phyloP scores from a whole-genome alignment of 2,797 vertebrate species.

The Coracias cyanogaster region DNA sequence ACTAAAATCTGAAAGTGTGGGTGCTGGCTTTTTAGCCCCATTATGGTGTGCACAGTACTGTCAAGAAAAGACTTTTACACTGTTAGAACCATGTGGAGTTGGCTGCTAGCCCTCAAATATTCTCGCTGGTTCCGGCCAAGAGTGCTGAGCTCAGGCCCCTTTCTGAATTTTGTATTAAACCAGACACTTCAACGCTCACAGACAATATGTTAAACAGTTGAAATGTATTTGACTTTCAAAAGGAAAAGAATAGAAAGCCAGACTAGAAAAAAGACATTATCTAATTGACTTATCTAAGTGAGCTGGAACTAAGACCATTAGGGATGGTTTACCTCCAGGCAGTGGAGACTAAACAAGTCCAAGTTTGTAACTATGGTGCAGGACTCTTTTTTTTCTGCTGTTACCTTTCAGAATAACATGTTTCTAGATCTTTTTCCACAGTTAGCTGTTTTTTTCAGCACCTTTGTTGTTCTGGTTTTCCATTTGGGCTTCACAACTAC shows the following conservation, averaged over 20 bases:
- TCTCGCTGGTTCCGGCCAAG: rapidly evolving
- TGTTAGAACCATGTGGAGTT: neutral
- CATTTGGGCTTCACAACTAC: neutral
- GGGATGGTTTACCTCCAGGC: neutral
- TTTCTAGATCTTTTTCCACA: neutral
- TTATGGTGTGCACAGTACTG: no score
- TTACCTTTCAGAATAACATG: neutral
- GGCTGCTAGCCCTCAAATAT: neutral
- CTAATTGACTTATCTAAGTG: neutral
- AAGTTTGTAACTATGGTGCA: neutral
- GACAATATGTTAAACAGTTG: neutral
- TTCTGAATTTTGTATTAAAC: neutral
- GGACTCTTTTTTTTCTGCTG: no score
- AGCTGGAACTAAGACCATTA: neutral
- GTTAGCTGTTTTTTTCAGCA: neutral
- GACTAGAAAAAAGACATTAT: neutral
- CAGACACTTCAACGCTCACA: neutral
- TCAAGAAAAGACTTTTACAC: neutral
- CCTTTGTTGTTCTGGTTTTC: neutral
- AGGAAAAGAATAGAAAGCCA: neutral
- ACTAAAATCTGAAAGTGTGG: rapidly evolving
- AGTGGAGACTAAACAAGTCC: neutral
- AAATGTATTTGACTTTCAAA: neutral
- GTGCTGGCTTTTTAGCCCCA: neutral
- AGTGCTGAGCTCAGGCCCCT: neutral